These are phyloP conservation scores for Numenius arquata DNA, from an alignment of 2,113 vertebrate genomes.

Conservation along the genomic window DNA sequence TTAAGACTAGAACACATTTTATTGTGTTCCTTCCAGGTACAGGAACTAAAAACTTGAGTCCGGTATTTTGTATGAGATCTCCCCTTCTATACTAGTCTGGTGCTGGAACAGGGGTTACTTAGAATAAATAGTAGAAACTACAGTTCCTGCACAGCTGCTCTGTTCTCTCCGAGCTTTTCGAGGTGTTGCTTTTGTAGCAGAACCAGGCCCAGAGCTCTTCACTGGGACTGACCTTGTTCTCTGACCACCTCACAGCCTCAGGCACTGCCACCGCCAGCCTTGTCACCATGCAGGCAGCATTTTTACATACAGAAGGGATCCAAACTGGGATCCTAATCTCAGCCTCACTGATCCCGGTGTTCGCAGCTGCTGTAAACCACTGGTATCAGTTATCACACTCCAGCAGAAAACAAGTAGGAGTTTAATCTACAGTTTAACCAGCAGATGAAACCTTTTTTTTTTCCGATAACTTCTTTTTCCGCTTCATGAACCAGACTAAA, in stretches of 20 bases:
- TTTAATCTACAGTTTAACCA: not conserved
- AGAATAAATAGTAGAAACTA: not conserved
- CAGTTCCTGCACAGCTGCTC: not conserved
- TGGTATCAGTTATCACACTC: not conserved
- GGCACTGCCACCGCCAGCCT: not conserved
- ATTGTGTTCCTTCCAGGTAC: not conserved
- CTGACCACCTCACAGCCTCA: not conserved
- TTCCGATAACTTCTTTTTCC: not conserved
- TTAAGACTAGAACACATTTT: not conserved
- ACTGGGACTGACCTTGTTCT: not conserved
- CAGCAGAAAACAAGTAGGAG: not conserved
- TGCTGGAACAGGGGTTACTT: not conserved
- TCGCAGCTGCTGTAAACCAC: not conserved
- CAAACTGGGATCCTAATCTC: not conserved
- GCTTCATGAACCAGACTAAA: not conserved
- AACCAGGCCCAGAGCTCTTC: not conserved
- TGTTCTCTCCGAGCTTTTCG: fast-evolving
- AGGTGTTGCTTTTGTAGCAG: not conserved
- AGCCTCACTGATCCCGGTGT: not conserved
- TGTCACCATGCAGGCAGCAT: not conserved
- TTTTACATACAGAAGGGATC: not conserved
- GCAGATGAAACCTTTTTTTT: not conserved
- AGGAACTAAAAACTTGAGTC: not conserved
- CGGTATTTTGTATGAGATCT: not conserved
- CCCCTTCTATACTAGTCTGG: not conserved